Percentiles rank a stretch among this genome's conserved stretches.
These are phyloP conservation scores for Campylorhamphus procurvoides DNA, from an alignment of 2,113 vertebrate genomes.

Conservation along the genomic window DNA sequence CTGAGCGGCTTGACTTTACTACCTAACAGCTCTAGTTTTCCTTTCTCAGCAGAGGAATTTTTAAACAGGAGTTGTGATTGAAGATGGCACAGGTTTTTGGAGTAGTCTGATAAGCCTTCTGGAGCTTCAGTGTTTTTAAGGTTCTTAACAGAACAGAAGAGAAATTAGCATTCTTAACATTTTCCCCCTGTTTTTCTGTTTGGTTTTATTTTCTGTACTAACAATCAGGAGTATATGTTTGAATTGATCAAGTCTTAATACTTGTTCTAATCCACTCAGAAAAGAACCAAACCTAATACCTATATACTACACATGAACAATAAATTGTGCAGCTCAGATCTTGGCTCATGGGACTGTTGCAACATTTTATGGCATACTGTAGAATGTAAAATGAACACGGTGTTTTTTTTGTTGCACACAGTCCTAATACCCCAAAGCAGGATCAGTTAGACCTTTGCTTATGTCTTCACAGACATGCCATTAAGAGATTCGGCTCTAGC, in stretches of 20 bases:
- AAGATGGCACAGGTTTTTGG: not conserved
- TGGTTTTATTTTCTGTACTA: not conserved
- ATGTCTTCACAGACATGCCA: not conserved
- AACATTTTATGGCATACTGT: not conserved
- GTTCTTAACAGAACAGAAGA: not conserved
- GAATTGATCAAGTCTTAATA: not conserved
- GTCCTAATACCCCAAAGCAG: not conserved
- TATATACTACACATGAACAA: not conserved
- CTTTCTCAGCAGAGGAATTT: not conserved
- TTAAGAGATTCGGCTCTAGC: not conserved
- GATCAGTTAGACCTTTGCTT: not conserved
- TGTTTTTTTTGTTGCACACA: not conserved
- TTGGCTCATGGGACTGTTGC: not conserved
- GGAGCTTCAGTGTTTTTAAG: not conserved
- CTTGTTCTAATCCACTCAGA: not conserved
- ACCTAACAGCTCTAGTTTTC: not conserved
- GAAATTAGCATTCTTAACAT: not conserved
- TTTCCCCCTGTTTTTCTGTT: not conserved
- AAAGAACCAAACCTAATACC: not conserved
- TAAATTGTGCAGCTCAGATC: not conserved
- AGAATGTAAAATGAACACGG: not conserved
- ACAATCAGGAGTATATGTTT: not conserved
- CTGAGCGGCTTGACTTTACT: not conserved
- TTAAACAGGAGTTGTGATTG: not conserved
- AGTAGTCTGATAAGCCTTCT: not conserved